phyloP scores from a whole-genome alignment of 2,113 vertebrate genomes.

The Equus quagga region DNA sequence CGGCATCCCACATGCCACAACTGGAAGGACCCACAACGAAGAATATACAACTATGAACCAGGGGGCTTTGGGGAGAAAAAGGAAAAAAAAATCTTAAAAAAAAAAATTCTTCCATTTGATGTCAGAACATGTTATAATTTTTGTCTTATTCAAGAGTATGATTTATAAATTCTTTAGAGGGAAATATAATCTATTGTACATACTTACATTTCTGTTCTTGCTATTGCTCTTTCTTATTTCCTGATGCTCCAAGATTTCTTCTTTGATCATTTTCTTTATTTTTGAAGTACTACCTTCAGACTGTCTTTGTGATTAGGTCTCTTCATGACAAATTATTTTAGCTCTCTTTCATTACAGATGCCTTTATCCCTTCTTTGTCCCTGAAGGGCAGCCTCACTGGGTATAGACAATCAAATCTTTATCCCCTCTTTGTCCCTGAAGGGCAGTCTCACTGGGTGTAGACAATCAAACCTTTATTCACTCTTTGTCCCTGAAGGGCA shows the following conservation, averaged over 20 bases:
- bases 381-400: neutral
- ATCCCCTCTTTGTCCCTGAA: too few relatives aligned
- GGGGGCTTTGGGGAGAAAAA: too few relatives aligned
- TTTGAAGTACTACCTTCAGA: neutral
- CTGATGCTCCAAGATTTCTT: neutral
- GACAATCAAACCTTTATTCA: too few relatives aligned
- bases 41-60: too few relatives aligned
- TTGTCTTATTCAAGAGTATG: neutral
- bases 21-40: too few relatives aligned
- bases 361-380: neutral
- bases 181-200: neutral
- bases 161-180: neutral
- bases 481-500: too few relatives aligned
- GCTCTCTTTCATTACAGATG: neutral
- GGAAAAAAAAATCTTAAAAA: too few relatives aligned
- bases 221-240: neutral
- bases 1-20: too few relatives aligned
- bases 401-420: neutral
- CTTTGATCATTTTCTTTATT: neutral
- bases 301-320: neutral
- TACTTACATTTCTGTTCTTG: neutral
- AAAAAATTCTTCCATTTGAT: neutral
- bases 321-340: neutral
- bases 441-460: too few relatives aligned
- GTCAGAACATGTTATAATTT: neutral